phyloP scores from a whole-genome alignment of 2,113 vertebrate genomes.

The Mesoclemmys tuberculata region DNA sequence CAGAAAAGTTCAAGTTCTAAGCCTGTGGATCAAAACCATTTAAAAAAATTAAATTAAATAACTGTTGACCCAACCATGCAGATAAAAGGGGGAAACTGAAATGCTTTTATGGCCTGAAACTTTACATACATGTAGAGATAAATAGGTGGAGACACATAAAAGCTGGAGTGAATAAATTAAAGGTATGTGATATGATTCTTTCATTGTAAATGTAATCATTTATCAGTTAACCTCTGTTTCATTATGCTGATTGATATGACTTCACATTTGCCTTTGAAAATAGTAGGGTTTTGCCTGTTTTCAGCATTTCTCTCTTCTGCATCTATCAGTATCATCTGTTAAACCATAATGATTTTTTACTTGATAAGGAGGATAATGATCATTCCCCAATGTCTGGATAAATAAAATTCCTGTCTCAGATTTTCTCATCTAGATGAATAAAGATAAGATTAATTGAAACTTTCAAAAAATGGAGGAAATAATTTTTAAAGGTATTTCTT shows the following conservation, averaged over 20 bases:
- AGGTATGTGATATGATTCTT: background rate
- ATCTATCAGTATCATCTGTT: conserved; percentile 16
- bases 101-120: background rate
- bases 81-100: conserved; percentile 3
- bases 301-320: conserved; percentile 7
- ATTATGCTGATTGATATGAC: background rate
- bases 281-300: background rate
- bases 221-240: conserved; percentile 25
- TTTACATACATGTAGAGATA: background rate
- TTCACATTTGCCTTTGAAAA: conserved; percentile 24
- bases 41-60: background rate
- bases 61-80: background rate
- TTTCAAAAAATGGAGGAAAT: background rate
- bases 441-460: background rate
- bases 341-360: conserved; percentile 21
- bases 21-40: background rate
- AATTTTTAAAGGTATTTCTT: background rate
- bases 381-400: background rate
- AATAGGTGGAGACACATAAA: background rate
- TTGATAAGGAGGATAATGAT: conserved; percentile 4
- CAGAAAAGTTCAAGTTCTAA: background rate
- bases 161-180: background rate
- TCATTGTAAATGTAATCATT: background rate
- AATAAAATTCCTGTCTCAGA: background rate
- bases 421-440: conserved; percentile 4